A percentile compares a stretch with the other conserved stretches of the same genome.
phyloP scores from a whole-genome alignment of 2,888 invertebrate genomes.

The Pachydiplax longipennis region DNA sequence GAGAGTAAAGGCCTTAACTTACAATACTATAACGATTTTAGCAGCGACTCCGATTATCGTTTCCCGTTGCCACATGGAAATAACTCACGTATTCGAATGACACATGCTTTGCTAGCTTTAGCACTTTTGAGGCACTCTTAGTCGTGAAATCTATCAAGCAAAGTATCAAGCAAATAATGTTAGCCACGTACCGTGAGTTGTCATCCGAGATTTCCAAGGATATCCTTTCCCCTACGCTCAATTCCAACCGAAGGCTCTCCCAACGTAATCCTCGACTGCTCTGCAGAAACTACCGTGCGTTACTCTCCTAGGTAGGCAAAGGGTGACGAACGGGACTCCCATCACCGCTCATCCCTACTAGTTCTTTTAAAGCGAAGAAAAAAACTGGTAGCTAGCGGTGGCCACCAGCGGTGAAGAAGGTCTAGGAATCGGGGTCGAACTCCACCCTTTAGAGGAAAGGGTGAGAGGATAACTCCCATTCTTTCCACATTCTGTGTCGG shows the following conservation, averaged over 20 bases:
- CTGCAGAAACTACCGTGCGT: neutral
- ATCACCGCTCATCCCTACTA: neutral
- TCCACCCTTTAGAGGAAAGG: neutral
- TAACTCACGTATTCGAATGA: no score
- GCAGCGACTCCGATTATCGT: no score
- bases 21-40: no score
- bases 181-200: neutral
- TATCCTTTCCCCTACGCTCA: neutral
- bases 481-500: neutral
- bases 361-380: neutral
- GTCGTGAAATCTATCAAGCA: no score
- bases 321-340: neutral
- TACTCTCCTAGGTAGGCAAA: neutral
- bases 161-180: neutral
- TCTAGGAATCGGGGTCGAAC: conserved; percentile 14
- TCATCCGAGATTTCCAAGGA: neutral
- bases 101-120: no score
- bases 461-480: neutral
- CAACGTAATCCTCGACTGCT: neutral
- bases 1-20: no score
- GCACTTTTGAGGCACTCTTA: no score
- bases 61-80: no score
- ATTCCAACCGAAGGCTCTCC: neutral
- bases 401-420: neutral
- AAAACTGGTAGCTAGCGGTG: neutral